These are phyloP conservation scores for Sepiola atlantica DNA, from an alignment of 2,888 invertebrate genomes.

Conservation along the genomic window DNA sequence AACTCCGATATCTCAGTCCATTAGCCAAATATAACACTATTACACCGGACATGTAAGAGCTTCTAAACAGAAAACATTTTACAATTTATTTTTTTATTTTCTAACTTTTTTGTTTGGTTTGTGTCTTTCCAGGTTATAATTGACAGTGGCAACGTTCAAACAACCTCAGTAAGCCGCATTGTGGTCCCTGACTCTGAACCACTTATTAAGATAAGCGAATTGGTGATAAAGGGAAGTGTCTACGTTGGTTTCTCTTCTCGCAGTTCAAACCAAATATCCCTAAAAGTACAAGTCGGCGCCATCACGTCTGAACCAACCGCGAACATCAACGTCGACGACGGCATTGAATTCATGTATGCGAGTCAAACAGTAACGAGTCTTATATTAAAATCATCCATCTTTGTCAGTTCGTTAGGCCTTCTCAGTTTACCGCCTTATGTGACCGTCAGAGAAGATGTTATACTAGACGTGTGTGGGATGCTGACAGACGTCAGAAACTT, in stretches of 20 bases:
- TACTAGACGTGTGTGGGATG: constrained; percentile 59
- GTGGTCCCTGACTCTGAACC: constrained; percentile 51
- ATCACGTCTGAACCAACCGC: constrained; percentile 54
- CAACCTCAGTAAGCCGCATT: constrained; percentile 51
- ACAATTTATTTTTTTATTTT: too few relatives aligned
- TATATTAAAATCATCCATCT: constrained; percentile 52
- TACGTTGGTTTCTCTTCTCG: constrained; percentile 54
- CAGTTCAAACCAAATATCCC: constrained; percentile 45
- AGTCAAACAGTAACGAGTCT: constrained; percentile 50
- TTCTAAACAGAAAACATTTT: too few relatives aligned
- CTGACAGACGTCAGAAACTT: constrained; percentile 55
- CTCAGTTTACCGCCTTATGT: constrained; percentile 57
- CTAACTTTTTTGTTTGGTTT: not conserved
- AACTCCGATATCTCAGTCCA: too few relatives aligned
- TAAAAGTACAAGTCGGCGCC: constrained; percentile 53
- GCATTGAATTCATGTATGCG: constrained; percentile 53
- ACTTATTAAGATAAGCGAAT: constrained; percentile 50
- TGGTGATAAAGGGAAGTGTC: constrained; percentile 51
- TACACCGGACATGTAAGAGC: too few relatives aligned
- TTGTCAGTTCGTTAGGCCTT: constrained; percentile 54
- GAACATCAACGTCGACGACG: constrained; percentile 52
- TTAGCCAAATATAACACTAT: too few relatives aligned
- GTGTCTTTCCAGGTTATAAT: not conserved
- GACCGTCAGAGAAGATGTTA: constrained; percentile 54
- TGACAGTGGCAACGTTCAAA: not conserved